Percentiles rank a stretch among this genome's conserved stretches.
phyloP scores from a whole-genome alignment of 92 coral and sea anemone species.

The Bergia sp. region DNA sequence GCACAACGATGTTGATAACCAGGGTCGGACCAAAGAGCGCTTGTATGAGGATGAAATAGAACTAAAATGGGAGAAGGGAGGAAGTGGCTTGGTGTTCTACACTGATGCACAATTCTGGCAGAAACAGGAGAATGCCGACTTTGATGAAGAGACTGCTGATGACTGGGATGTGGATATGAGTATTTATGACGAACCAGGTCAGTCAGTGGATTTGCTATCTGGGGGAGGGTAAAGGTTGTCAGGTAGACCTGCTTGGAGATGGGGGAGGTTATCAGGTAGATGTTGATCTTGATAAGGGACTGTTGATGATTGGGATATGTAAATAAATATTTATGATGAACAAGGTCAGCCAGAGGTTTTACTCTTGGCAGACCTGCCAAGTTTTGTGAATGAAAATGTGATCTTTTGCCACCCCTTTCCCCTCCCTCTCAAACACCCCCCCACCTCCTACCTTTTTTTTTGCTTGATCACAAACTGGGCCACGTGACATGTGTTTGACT shows the following conservation, averaged over 20 bases:
- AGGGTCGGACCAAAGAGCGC: slow-evolving; percentile 93
- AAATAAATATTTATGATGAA: too few relatives aligned
- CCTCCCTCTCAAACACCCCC: too few relatives aligned
- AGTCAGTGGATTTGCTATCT: neutral
- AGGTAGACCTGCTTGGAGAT: too few relatives aligned
- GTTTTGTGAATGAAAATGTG: too few relatives aligned
- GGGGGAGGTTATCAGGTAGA: neutral
- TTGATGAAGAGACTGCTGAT: slow-evolving; percentile 98
- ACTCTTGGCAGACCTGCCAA: too few relatives aligned
- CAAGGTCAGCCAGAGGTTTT: too few relatives aligned
- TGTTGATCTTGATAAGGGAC: too few relatives aligned
- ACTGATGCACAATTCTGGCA: slow-evolving; percentile 99
- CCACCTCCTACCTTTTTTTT: too few relatives aligned
- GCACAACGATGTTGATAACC: slow-evolving; percentile 93
- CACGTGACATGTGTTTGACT: too few relatives aligned
- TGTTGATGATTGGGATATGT: too few relatives aligned
- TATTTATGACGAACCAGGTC: slow-evolving; percentile 93
- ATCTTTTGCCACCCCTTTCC: too few relatives aligned
- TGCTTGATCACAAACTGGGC: too few relatives aligned
- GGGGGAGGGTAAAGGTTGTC: neutral
- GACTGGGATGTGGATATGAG: slow-evolving; percentile 99
- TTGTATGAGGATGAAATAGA: slow-evolving; percentile 95
- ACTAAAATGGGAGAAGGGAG: slow-evolving; percentile 99
- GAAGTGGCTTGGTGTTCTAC: slow-evolving; percentile 98
- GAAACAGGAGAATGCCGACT: slow-evolving; percentile 87